A percentile compares a stretch with the other conserved stretches of the same genome.
phyloP scores from a whole-genome alignment of 1,140 invertebrate species.

The Sminthurides bifidus region DNA sequence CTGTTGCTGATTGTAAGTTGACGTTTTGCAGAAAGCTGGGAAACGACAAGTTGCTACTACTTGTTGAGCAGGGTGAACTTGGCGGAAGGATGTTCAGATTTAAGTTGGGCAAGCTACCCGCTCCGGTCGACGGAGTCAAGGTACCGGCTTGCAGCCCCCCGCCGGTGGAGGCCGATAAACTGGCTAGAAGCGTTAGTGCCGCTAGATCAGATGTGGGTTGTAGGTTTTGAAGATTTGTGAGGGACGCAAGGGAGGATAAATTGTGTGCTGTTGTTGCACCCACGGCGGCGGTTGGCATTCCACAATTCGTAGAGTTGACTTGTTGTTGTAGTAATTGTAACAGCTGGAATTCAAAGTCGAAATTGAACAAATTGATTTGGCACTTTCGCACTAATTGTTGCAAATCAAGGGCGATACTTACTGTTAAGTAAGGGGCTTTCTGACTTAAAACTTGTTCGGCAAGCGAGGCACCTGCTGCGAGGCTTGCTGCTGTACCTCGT shows the following conservation, averaged over 20 bases:
- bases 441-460: constrained; percentile 2
- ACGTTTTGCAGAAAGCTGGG: neutral
- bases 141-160: neutral
- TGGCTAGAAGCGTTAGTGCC: constrained; percentile 15
- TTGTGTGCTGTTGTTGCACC: neutral
- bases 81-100: constrained; percentile 3
- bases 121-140: neutral
- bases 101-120: neutral
- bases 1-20: no score
- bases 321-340: constrained; percentile 13
- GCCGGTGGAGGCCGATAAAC: constrained; percentile 5
- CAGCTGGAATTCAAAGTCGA: constrained; percentile 1
- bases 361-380: neutral
- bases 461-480: neutral
- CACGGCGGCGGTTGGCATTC: neutral
- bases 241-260: neutral
- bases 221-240: constrained; percentile 3
- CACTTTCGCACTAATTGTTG: neutral
- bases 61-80: neutral
- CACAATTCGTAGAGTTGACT: neutral
- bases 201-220: constrained; percentile 14
- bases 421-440: constrained; percentile 13
- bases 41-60: neutral
- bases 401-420: neutral
- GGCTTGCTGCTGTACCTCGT: constrained; percentile 51